Conservation (phyloP, 1,140 invertebrate genomes). For the Schlechtendalia chinensis region DNA sequence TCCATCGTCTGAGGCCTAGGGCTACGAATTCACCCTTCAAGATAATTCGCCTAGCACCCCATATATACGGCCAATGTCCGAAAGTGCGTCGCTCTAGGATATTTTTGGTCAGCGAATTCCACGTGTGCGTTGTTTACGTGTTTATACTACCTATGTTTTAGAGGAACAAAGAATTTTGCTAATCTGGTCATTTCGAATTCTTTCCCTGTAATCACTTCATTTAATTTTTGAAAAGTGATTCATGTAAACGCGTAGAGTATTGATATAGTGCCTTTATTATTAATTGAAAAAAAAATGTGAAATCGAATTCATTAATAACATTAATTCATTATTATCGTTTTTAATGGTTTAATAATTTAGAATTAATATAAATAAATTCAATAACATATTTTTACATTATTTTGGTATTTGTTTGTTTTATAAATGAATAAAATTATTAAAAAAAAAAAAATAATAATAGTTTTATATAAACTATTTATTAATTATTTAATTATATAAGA, state of each 20-base stretch:
- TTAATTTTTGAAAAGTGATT: not conserved
- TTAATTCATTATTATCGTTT: too few relatives aligned
- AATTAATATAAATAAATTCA: too few relatives aligned
- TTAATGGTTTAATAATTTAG: too few relatives aligned
- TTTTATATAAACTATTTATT: too few relatives aligned
- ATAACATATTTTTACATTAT: too few relatives aligned
- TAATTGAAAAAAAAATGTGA: too few relatives aligned
- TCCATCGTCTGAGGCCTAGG: not conserved
- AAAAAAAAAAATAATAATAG: too few relatives aligned
- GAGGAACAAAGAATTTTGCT: not conserved
- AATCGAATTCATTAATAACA: too few relatives aligned
- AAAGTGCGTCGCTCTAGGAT: not conserved
- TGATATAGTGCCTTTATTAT: too few relatives aligned
- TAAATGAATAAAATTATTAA: too few relatives aligned
- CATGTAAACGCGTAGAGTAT: not conserved
- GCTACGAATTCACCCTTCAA: slow-evolving; percentile 17
- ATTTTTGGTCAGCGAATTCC: slow-evolving; percentile 14
- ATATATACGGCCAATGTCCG: not conserved
- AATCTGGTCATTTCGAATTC: slow-evolving; percentile 4
- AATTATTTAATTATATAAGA: too few relatives aligned
- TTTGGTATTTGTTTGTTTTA: too few relatives aligned
- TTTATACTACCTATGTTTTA: not conserved
- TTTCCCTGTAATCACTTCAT: not conserved
- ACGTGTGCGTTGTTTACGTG: slow-evolving; percentile 3
- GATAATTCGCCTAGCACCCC: slow-evolving; percentile 10